phyloP scores from a whole-genome alignment of 2,888 invertebrate genomes.

The Tetragonisca angustula region DNA sequence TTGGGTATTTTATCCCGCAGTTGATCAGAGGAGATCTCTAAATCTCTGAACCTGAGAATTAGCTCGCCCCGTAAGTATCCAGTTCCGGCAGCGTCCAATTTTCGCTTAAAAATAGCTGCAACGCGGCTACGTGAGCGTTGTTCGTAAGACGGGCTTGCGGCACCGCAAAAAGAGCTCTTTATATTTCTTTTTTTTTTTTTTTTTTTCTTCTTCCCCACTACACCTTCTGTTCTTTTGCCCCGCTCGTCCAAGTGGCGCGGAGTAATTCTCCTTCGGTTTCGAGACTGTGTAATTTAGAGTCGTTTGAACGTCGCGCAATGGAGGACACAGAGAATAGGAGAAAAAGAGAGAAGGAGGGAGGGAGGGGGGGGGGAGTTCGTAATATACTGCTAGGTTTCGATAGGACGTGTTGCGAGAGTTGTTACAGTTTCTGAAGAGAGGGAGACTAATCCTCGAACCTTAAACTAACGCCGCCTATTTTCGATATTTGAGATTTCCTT shows the following conservation, averaged over 20 bases:
- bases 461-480: too few relatives aligned
- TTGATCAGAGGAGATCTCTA: background rate
- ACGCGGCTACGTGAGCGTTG: constrained; percentile 4
- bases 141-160: constrained; percentile 45
- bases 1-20: too few relatives aligned
- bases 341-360: too few relatives aligned
- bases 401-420: constrained; percentile 40
- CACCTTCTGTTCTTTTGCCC: constrained; percentile 4
- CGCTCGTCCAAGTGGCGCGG: constrained; percentile 8
- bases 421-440: constrained; percentile 36
- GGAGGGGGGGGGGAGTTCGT: constrained; percentile 22
- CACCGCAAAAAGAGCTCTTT: constrained; percentile 54
- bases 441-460: background rate
- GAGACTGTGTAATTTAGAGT: constrained; percentile 69
- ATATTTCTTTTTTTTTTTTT: constrained; percentile 39
- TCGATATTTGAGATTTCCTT: constrained; percentile 10
- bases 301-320: constrained; percentile 62
- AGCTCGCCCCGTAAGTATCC: background rate
- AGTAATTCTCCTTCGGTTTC: constrained; percentile 53
- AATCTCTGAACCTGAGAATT: too few relatives aligned
- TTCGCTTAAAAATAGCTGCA: background rate
- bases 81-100: background rate
- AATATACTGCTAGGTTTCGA: constrained; percentile 47
- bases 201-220: too few relatives aligned
- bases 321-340: constrained; percentile 20